Evolutionary conservation across 2,797 vertebrate genomes (phyloP), one percentile per base, ranked within the genome.

Genomic region (Octomys mimax): DNA sequence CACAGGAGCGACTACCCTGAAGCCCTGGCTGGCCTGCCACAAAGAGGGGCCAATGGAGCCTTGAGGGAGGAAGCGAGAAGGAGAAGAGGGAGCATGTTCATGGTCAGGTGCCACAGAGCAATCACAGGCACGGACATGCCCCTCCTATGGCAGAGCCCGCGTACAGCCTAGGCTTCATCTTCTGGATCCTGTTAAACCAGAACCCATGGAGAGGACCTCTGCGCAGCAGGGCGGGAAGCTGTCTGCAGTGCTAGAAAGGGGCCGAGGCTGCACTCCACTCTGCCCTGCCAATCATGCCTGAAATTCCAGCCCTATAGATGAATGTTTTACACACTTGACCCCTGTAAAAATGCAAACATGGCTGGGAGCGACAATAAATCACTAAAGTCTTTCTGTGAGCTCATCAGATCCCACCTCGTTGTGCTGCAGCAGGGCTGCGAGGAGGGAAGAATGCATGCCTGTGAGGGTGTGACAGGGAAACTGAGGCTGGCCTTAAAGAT

Each of bases 281-380:
- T 73, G 6, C 31, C 85, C 77, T 93, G 94, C 75, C 89, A 61
- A 36, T 96, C 89, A 61, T 75, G 87, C 62, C 79, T 94, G 96
- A 94, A 95, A 97, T 95, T 86, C 92, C 70, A 77, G 49, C 81
- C 73, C 6, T 24, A 52, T 92, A 93, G 57, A 92, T 80, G 94
- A 79, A 64, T 57, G 62, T 62, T 92, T 84, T 95, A 87, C 22
- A 96, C 70, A 31, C 66, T 89, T 96, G 95, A 96, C 97, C 93
- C 62, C 93, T 91, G 59, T 92, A 86, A 96, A 97, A 93, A 95
- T 26, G 12, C 77, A 93, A 77, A 71, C 75, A 26, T 11, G 71
- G 66, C 85, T 94, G 16, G 57, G 87, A 94, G 92, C 24, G 70
- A 24, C 87, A 33, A 77, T 91, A 92, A 97, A 93, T 96, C 87